Base-by-base conservation (phyloP, 2,113 vertebrate genomes). In the Chaetorhynchus papuensis region DNA sequence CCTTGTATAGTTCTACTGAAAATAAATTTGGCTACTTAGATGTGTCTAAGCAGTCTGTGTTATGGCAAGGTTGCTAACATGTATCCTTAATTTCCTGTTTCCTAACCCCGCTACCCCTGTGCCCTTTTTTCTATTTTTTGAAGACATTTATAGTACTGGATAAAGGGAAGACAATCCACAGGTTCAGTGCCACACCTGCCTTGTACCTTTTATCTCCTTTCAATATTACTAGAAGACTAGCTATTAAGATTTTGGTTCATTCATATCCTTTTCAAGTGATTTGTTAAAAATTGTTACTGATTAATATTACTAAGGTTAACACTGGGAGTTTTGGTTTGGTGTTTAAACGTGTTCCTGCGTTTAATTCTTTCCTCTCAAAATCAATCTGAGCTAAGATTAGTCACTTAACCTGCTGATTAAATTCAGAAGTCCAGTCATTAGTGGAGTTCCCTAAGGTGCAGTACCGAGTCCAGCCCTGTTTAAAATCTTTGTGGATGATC, bases 91-190 rank as follows among this genome's bases (percentile, higher is more conserved):
- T 83, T 87, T 15, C 66, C 37, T 81, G 13, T 69, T 78, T 13
- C 45, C 35, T 86, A 23, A 50, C 5, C 26, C 5, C 0, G 0
- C 17, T 28, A 6, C 23, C 6, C 54, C 17, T 2, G 2, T 35
- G 6, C 27, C 22, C 57, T 59, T 65, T 65, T 63, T 92, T 87
- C 88, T 83, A 77, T 57, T 87, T 96, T 98, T 90, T 65, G 13
- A 97, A 99, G 99, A 99, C 99, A 61, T 99, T 99, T 97, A 99
- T 99, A 98, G 99, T 99, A 92, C 97, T 99, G 98, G 99, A 99
- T 98, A 99, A 96, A 98, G 98, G 98, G 83, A 99, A 99, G 97
- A 76, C 97, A 57, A 99, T 99, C 98, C 99, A 98, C 98, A 98
- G 99, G 89, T 99, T 99, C 98, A 99, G 98, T 95, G 99, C 99